Percentiles rank a stretch among this genome's conserved stretches.
These are phyloP conservation scores for Polia nebulosa DNA, from an alignment of 2,888 invertebrate species.

Conservation along the genomic window DNA sequence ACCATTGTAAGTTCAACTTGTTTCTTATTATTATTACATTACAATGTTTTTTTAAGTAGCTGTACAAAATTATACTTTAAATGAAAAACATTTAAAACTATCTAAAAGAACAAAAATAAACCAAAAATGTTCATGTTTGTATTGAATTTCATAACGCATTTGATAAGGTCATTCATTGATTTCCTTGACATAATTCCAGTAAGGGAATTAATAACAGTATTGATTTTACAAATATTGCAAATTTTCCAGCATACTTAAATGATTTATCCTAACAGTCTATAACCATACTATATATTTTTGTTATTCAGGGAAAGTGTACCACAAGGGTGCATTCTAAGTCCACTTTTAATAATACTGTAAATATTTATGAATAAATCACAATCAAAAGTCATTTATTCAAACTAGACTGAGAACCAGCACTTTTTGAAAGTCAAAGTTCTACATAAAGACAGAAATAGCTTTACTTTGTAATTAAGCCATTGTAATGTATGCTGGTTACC, in stretches of 20 bases:
- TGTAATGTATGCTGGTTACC: background rate
- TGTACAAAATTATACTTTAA: no score
- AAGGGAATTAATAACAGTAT: background rate
- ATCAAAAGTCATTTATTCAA: no score
- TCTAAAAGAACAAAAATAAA: no score
- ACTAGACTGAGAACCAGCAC: no score
- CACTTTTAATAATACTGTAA: background rate
- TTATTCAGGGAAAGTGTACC: conserved; percentile 11
- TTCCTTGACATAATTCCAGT: background rate
- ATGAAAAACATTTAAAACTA: no score
- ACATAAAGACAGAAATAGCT: no score
- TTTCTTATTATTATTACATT: no score
- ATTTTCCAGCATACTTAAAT: background rate
- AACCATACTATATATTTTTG: background rate
- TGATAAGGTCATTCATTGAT: background rate
- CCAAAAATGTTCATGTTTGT: background rate
- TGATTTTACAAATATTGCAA: background rate
- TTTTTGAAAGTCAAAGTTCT: no score
- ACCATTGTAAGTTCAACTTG: conserved; percentile 92
- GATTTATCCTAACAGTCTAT: background rate
- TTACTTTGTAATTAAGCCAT: no score
- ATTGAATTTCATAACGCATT: background rate
- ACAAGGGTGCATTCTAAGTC: conserved; percentile 32
- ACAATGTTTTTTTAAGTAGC: no score
- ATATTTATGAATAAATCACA: background rate